Conservation (phyloP, 2,888 invertebrate genomes). For the Himalopsyche kuldschensis region DNA sequence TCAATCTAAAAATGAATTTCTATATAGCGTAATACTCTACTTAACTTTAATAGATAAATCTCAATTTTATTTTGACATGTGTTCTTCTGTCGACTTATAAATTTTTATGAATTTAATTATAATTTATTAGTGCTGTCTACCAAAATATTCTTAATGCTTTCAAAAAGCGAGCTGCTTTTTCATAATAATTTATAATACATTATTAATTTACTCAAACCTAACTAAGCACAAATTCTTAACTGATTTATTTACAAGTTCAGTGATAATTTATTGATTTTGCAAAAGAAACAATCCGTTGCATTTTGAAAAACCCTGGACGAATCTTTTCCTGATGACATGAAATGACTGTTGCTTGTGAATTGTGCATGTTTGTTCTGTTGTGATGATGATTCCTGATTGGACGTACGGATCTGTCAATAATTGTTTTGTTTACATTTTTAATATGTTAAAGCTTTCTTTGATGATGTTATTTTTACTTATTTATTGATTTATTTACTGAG, state of each 20-base stretch:
- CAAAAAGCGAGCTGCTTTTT: background rate
- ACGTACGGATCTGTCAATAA: background rate
- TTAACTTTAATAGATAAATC: too few species aligned
- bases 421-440: background rate
- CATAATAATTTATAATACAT: background rate
- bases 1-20: too few species aligned
- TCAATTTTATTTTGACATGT: too few species aligned
- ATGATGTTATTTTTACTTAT: background rate
- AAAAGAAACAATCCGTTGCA: too few species aligned
- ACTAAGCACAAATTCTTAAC: background rate
- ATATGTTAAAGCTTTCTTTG: background rate
- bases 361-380: background rate
- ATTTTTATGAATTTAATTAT: too few species aligned
- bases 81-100: too few species aligned
- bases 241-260: too few species aligned
- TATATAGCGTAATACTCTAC: too few species aligned
- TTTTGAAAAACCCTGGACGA: background rate
- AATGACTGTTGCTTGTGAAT: background rate
- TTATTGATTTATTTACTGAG: background rate
- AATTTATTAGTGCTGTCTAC: too few species aligned
- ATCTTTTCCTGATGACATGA: background rate
- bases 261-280: too few species aligned
- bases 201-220: background rate
- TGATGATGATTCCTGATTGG: background rate
- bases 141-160: background rate